Percentiles rank a stretch among this genome's conserved stretches.
Evolutionary conservation across 2,888 invertebrate genomes (phyloP).

Genomic region (Hydriomena furcata): DNA sequence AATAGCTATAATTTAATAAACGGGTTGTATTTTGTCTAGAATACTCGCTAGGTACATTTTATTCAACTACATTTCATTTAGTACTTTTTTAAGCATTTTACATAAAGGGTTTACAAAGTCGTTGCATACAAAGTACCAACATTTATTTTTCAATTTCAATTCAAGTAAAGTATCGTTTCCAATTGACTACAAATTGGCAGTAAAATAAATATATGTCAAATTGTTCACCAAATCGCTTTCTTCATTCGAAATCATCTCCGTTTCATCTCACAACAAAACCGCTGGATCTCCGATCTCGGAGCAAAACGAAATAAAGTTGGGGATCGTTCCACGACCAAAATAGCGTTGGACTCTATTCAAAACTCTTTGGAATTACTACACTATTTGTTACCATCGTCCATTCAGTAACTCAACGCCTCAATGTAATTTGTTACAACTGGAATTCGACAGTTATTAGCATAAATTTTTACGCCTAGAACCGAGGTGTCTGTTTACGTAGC

Average conservation of each 20-base stretch:
- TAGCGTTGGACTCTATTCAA: slow-evolving; percentile 82
- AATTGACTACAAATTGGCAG: slow-evolving; percentile 25
- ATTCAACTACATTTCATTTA: slow-evolving; percentile 3
- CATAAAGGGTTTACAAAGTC: slow-evolving; percentile 15
- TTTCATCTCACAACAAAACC: slow-evolving; percentile 36
- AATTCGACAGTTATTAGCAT: slow-evolving; percentile 73
- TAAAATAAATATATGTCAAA: slow-evolving; percentile 34
- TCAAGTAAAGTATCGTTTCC: slow-evolving; percentile 17
- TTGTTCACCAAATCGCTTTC: slow-evolving; percentile 27
- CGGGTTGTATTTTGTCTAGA: slow-evolving; percentile 15
- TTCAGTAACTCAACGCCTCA: slow-evolving; percentile 78
- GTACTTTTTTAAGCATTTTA: slow-evolving; percentile 8
- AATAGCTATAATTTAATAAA: slow-evolving; percentile 4
- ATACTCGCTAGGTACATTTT: slow-evolving; percentile 14
- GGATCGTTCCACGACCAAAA: slow-evolving; percentile 76
- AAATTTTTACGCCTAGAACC: slow-evolving; percentile 55
- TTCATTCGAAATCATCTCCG: slow-evolving; percentile 25
- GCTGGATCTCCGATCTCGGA: slow-evolving; percentile 57
- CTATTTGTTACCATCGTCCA: slow-evolving; percentile 77
- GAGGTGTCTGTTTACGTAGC: slow-evolving; percentile 52
- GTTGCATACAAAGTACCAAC: slow-evolving; percentile 1
- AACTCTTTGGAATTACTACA: slow-evolving; percentile 80
- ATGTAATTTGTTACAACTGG: slow-evolving; percentile 67
- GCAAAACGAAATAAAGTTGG: slow-evolving; percentile 68
- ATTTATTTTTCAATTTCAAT: slow-evolving; percentile 21